Evolutionary conservation across 1,140 invertebrate genomes (phyloP).

Genomic region (Archivesica marissinica): DNA sequence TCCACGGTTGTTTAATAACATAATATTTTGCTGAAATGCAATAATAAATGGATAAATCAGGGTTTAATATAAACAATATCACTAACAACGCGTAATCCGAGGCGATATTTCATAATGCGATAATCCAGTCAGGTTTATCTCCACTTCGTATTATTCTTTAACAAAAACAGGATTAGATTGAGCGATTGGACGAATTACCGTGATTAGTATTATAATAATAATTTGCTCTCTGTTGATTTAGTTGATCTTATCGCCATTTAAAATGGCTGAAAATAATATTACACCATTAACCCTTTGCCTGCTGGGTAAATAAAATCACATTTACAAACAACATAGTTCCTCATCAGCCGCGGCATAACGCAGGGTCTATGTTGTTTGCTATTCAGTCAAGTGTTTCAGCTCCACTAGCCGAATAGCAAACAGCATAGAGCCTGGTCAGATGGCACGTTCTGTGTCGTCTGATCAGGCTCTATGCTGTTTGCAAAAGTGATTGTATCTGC

Average conservation of each 20-base stretch:
- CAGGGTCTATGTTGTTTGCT: no score
- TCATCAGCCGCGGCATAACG: no score
- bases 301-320: no score
- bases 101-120: slow-evolving; percentile 36
- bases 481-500: no score
- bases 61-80: slow-evolving; percentile 27
- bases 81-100: slow-evolving; percentile 26
- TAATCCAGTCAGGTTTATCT: slow-evolving; percentile 40
- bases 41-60: slow-evolving; percentile 2
- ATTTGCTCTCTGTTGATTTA: slow-evolving; percentile 41
- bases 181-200: slow-evolving; percentile 33
- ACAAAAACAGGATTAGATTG: slow-evolving; percentile 43
- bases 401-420: no score
- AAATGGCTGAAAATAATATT: slow-evolving; percentile 36
- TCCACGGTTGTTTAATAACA: not conserved
- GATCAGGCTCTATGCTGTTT: no score
- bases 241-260: slow-evolving; percentile 18
- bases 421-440: no score
- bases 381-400: no score
- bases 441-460: no score
- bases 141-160: not conserved
- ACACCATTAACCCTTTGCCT: no score
- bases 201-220: slow-evolving; percentile 41
- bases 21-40: slow-evolving; percentile 4
- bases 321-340: no score